Base-by-base conservation (phyloP, 2,113 vertebrate genomes). In the Natator depressus region DNA sequence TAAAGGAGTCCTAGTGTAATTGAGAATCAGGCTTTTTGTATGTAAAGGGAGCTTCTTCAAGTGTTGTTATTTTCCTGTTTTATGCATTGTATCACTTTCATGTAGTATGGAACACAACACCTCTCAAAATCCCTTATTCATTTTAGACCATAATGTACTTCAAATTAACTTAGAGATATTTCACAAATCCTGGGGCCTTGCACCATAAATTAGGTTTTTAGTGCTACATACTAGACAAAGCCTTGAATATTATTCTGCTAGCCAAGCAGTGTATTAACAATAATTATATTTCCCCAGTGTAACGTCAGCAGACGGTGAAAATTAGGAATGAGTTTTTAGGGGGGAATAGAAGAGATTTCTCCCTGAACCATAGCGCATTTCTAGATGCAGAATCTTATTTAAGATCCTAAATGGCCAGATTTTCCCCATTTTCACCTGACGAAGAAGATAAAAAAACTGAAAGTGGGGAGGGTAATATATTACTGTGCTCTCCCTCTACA, bases 21-120 rank as follows among this genome's bases (percentile, higher is more conserved):
- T 75, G 69, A 75, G 17, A 42, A 75, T 42, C 69, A 42, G 69
- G 69, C 69, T 38, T 19, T 72, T 72, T 72, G 69, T 20, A 72
- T 72, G 17, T 72, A 62, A 31, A 35, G 29, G 29, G 12, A 31
- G 29, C 6, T 31, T 38, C 69, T 38, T 72, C 6, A 72, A 22
- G 27, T 82, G 17, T 4, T 8, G 4, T 59, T 88, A 38, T 25
- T 24, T 82, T 87, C 42, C 88, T 17, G n/a, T 29, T 1, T 80
- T 50, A 55, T 49, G 49, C 0, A 0, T 59, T 83, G 0, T 47
- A 9, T 29, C 80, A 5, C 0, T 29, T 50, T 31, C 53, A 46
- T 13, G 10, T 89, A 49, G 31, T 50, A 46, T 29, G 51, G 47
- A 42, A 16, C 62, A 11, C 38, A 6, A 1, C 79, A 51, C 62